phyloP scores from a whole-genome alignment of 2,797 vertebrate genomes.

The Antrozous pallidus region DNA sequence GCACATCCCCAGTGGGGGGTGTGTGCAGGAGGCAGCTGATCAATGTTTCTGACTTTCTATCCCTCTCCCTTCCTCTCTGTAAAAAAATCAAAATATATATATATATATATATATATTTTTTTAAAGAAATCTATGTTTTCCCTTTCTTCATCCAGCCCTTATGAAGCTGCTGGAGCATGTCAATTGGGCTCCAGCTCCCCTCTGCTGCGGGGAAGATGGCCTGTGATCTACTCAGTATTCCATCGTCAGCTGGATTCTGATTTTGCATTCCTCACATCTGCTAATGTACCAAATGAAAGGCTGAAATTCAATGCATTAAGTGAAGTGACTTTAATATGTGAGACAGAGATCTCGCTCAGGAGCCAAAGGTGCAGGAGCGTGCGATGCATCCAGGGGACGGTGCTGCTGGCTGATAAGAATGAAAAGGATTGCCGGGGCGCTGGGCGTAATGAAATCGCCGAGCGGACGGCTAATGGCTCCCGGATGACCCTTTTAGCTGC shows the following conservation, averaged over 20 bases:
- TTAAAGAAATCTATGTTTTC: not conserved
- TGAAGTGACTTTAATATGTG: not conserved
- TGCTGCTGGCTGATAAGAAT: not conserved
- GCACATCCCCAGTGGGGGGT: too few species aligned
- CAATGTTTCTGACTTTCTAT: too few species aligned
- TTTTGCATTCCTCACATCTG: conserved; percentile 6
- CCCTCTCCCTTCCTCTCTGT: too few species aligned
- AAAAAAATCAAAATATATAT: too few species aligned
- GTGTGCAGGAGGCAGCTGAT: too few species aligned
- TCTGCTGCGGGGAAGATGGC: not conserved
- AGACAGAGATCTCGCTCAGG: not conserved
- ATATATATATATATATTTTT: too few species aligned
- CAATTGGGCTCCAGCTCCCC: not conserved
- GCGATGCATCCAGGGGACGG: not conserved
- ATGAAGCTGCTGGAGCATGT: not conserved
- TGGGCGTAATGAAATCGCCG: not conserved
- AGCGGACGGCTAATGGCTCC: not conserved
- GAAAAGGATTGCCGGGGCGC: not conserved
- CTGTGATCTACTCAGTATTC: not conserved
- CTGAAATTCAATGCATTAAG: not conserved
- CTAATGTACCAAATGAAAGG: not conserved
- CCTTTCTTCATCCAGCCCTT: not conserved
- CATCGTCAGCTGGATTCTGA: not conserved
- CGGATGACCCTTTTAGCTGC: not conserved
- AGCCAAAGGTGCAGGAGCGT: not conserved